Percentiles rank a stretch among this genome's conserved stretches.
phyloP scores from a whole-genome alignment of 2,113 vertebrate genomes.

The Copsychus sechellarum region DNA sequence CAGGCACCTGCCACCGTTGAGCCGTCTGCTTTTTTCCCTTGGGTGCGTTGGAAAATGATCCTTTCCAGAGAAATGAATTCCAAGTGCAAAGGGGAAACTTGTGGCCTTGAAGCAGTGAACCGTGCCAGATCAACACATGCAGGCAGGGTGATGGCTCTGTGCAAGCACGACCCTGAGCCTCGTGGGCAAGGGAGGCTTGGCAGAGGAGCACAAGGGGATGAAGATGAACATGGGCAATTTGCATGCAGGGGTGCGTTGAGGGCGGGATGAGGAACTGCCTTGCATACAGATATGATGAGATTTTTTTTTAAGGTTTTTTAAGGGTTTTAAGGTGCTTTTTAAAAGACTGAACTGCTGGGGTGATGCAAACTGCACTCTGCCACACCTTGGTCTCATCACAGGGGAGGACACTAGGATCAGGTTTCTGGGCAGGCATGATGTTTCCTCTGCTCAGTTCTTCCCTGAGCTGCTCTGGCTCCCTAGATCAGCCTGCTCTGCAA shows the following conservation, averaged over 20 bases:
- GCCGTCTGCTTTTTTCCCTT: not conserved
- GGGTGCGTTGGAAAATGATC: not conserved
- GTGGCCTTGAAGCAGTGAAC: not conserved
- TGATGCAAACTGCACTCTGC: not conserved
- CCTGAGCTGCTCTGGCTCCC: not conserved
- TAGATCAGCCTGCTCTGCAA: not conserved
- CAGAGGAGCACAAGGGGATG: not conserved
- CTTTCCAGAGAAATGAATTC: not conserved
- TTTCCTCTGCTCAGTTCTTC: not conserved
- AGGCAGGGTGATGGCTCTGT: not conserved
- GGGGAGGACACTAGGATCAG: not conserved
- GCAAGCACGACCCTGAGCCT: not conserved
- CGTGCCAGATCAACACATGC: not conserved
- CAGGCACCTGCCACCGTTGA: not conserved
- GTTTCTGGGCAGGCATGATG: not conserved
- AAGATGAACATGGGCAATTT: not conserved
- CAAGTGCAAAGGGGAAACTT: not conserved
- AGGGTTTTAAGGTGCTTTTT: not conserved
- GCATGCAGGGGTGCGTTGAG: fast-evolving
- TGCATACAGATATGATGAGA: not conserved
- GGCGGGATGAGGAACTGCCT: not conserved
- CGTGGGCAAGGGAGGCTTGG: not conserved
- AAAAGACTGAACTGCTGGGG: not conserved
- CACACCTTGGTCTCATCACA: not conserved
- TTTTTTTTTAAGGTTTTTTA: no score